Evolutionary conservation across 2,888 invertebrate species (phyloP).

Genomic region (Bombylius major): DNA sequence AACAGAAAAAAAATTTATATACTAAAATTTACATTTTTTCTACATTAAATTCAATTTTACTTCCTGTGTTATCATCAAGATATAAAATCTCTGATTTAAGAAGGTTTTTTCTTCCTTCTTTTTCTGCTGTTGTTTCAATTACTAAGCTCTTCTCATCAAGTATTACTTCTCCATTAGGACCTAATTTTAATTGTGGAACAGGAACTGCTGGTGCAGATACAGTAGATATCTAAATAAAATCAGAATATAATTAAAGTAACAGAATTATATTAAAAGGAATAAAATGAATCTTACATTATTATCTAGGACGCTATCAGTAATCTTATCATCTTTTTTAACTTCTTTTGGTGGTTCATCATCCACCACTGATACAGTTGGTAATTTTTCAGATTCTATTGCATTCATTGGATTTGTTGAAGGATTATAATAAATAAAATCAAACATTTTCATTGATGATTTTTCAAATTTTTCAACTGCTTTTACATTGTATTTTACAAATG

Average conservation of each 20-base stretch:
- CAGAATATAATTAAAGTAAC: not conserved
- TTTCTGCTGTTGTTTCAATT: slow-evolving; percentile 56
- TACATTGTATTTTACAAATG: slow-evolving; percentile 41
- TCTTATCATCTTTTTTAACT: not conserved
- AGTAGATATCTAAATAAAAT: not conserved
- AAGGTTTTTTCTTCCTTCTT: slow-evolving; percentile 47
- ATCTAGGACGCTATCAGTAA: not conserved
- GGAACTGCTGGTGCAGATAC: slow-evolving; percentile 38
- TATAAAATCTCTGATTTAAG: slow-evolving; percentile 53
- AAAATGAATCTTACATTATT: not conserved
- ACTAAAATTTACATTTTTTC: not conserved
- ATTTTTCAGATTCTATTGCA: slow-evolving; percentile 20
- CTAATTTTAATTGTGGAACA: slow-evolving; percentile 75
- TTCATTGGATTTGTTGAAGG: slow-evolving; percentile 65
- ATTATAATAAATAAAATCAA: slow-evolving; percentile 86
- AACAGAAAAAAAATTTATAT: not conserved
- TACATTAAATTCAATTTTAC: not conserved
- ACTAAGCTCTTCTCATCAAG: slow-evolving; percentile 76
- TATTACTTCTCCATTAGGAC: slow-evolving; percentile 71
- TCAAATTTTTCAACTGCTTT: slow-evolving; percentile 39
- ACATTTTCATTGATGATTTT: slow-evolving; percentile 68
- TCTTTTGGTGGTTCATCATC: not conserved
- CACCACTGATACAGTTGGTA: slow-evolving; percentile 28
- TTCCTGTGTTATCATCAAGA: slow-evolving; percentile 44
- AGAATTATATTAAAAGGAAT: no score